These are phyloP conservation scores for Sinelater perroti DNA, from an alignment of 2,888 invertebrate genomes.

Conservation along the genomic window DNA sequence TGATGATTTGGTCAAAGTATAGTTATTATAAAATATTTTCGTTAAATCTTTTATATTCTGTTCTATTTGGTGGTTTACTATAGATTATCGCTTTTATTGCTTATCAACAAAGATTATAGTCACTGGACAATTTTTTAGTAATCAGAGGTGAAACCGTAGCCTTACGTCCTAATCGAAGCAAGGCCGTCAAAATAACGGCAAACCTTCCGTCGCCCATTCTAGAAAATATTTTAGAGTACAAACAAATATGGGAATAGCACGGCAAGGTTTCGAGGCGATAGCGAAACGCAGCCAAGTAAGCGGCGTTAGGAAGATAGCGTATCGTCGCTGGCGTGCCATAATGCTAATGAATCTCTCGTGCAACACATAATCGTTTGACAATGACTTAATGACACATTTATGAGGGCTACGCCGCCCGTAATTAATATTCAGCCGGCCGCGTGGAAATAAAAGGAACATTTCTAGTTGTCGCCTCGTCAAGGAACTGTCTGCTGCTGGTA, in stretches of 20 bases:
- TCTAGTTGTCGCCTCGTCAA: too few species aligned
- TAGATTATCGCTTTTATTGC: too few species aligned
- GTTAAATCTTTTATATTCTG: too few species aligned
- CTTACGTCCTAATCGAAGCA: too few species aligned
- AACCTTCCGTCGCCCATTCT: too few species aligned
- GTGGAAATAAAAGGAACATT: neutral
- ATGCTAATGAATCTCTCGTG: slow-evolving; percentile 32
- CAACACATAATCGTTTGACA: slow-evolving; percentile 41
- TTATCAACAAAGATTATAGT: too few species aligned
- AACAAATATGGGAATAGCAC: neutral
- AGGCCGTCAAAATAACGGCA: neutral
- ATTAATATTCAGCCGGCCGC: slow-evolving; percentile 6
- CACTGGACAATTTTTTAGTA: too few species aligned
- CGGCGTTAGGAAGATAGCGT: slow-evolving; percentile 16
- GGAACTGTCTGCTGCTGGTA: too few species aligned
- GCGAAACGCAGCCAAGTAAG: slow-evolving; percentile 14
- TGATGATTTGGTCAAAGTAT: too few species aligned
- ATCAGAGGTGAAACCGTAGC: too few species aligned
- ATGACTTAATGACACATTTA: slow-evolving; percentile 47
- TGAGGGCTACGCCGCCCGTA: slow-evolving; percentile 29
- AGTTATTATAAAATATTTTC: too few species aligned
- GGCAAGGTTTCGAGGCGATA: slow-evolving; percentile 16
- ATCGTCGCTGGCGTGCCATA: slow-evolving; percentile 31
- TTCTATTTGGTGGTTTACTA: too few species aligned
- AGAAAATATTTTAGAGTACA: neutral